A percentile compares a stretch with the other conserved stretches of the same genome.
These are phyloP conservation scores for Furnarius figulus DNA, from an alignment of 2,113 vertebrate species.

Conservation along the genomic window DNA sequence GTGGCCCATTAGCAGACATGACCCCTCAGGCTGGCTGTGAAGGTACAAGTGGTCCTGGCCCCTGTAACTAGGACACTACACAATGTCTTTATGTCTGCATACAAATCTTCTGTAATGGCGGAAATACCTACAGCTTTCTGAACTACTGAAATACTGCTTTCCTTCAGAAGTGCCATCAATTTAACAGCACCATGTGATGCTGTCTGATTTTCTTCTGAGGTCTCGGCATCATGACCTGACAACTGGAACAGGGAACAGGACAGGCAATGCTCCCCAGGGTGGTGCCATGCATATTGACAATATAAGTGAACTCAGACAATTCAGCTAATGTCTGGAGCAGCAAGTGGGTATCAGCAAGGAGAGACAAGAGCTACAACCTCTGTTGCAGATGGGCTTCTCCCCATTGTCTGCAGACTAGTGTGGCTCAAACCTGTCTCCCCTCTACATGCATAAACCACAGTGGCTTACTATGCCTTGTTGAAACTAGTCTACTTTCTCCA, in stretches of 20 bases:
- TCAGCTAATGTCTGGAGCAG: neutral
- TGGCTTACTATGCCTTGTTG: fast-evolving
- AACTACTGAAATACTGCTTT: neutral
- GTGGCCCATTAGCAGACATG: no score
- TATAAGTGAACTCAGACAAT: neutral
- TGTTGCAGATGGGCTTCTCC: neutral
- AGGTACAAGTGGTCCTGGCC: no score
- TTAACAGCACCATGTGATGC: neutral
- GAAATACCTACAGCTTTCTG: neutral
- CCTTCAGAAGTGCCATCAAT: neutral
- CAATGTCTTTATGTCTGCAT: neutral
- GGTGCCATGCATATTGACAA: neutral
- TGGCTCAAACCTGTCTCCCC: neutral
- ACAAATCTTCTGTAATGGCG: neutral
- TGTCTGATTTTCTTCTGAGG: neutral
- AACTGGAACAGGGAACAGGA: neutral
- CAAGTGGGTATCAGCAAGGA: neutral
- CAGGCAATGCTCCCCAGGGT: neutral
- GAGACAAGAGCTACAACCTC: neutral
- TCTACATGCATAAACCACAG: neutral
- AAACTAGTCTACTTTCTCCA: neutral
- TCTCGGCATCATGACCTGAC: neutral
- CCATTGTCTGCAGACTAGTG: neutral
- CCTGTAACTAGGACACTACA: no score
- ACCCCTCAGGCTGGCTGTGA: no score